Base-by-base conservation (phyloP, 2,888 invertebrate genomes). In the Drosophila melanosoma region DNA sequence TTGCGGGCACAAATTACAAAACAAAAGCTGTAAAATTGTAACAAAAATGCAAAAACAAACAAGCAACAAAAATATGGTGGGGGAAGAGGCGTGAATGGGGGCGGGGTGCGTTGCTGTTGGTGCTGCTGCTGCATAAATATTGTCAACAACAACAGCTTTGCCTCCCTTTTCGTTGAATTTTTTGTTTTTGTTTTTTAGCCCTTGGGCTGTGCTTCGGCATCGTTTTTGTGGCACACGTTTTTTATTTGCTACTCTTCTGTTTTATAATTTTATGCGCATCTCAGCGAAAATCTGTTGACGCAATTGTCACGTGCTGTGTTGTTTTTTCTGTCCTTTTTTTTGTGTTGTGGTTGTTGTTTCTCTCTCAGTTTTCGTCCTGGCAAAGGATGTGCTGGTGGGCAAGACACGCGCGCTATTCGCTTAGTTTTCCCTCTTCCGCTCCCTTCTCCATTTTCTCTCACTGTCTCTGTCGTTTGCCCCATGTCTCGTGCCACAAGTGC, bases 211-310 rank as follows among this genome's bases (percentile, higher is more conserved):
- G 74, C 67, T 68, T 38, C 76, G 75, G 79, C 82, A 45, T 15
- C 45, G 45, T 84, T 82, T 76, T 76, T 77, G 76, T 80, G 53
- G 72, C 68, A 58, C 72, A 69, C 74, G 82, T 78, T 82, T 80
- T 26, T 33, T 48, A 35, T 66, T 53, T 64, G 32, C 33, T 1
- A 26, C 29, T 49, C 52, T 64, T 54, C 26, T 36, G 49, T 68
- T 68, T 51, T 74, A 74, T 81, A 74, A 87, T 82, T 87, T 87
- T 83, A 69, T 89, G 87, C 89, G 76, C 87, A 88, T 85, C 87
- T 89, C 87, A 89, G 87, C 87, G 78, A 88, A 88, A 88, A 83
- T 87, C 89, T 88, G 87, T 88, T 88, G 89, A 89, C 87, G 87
- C 80, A 82, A 83, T 81, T 83, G 87, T 88, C 87, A 88, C 87